Conservation (phyloP, 2,797 vertebrate genomes). For the Meriones psammophilus region DNA sequence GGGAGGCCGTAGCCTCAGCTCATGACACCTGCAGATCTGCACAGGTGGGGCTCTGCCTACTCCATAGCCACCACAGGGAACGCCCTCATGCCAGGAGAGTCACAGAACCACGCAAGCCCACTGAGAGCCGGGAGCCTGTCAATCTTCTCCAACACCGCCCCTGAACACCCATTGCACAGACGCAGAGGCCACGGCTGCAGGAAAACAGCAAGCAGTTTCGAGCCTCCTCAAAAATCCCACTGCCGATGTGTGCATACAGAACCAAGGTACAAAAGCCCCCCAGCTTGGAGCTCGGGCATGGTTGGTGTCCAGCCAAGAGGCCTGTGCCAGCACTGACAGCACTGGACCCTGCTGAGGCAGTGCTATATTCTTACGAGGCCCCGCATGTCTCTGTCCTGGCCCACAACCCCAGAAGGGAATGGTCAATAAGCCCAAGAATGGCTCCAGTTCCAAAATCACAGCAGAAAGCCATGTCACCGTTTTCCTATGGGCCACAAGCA, state of each 20-base stretch:
- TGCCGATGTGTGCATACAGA: not conserved
- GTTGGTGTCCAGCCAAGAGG: not conserved
- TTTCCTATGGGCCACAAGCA: too few relatives aligned
- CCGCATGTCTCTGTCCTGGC: not conserved
- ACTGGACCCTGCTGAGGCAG: not conserved
- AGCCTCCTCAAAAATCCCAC: not conserved
- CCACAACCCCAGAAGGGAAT: not conserved
- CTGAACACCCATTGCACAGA: not conserved
- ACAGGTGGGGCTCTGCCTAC: not conserved
- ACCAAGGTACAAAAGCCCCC: not conserved
- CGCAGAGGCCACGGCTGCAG: not conserved
- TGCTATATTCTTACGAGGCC: not conserved
- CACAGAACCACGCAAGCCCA: not conserved
- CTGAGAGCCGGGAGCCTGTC: not conserved
- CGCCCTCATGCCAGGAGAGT: not conserved
- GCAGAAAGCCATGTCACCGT: not conserved
- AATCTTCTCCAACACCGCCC: not conserved
- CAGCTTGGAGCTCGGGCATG: not conserved
- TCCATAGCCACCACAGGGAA: not conserved
- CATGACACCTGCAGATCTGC: constrained; percentile 58
- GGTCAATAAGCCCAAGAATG: not conserved
- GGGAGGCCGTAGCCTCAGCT: not conserved
- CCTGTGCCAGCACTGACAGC: not conserved
- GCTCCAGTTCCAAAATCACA: not conserved
- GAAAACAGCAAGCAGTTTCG: not conserved